Percentiles rank a stretch among this genome's conserved stretches.
phyloP scores from a whole-genome alignment of 2,888 invertebrate genomes.

The Stictocephala bisonia region DNA sequence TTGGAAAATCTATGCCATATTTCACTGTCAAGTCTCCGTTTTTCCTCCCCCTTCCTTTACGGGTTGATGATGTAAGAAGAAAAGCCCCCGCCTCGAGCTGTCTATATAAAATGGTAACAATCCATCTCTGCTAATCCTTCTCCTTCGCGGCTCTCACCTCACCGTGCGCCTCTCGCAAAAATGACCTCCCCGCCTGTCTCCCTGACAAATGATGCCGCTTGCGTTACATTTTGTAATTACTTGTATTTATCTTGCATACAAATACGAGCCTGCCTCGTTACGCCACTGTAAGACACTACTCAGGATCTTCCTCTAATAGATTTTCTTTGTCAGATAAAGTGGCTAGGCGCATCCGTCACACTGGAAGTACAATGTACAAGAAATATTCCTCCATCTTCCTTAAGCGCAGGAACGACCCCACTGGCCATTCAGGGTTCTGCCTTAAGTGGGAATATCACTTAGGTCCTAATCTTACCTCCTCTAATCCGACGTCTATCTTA shows the following conservation, averaged over 20 bases:
- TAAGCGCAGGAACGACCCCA: background rate
- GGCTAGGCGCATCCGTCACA: constrained; percentile 17
- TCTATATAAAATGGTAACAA: constrained; percentile 50
- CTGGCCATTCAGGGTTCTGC: constrained; percentile 36
- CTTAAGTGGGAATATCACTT: too few species aligned
- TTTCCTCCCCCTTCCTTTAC: constrained; percentile 39
- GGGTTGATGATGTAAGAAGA: constrained; percentile 44
- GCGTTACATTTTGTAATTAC: constrained; percentile 46
- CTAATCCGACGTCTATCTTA: too few species aligned
- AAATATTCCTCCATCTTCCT: constrained; percentile 38
- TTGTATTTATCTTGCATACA: constrained; percentile 46
- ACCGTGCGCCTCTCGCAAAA: constrained; percentile 23
- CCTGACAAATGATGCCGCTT: constrained; percentile 44
- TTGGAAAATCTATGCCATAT: constrained; percentile 50
- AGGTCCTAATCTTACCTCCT: too few species aligned
- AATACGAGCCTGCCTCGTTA: constrained; percentile 35
- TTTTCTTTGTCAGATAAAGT: constrained; percentile 42
- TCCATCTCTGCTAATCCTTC: constrained; percentile 48
- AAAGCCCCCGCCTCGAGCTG: constrained; percentile 45
- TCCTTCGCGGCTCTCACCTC: constrained; percentile 27
- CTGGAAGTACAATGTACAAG: constrained; percentile 25
- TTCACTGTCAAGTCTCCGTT: constrained; percentile 49
- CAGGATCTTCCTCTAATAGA: constrained; percentile 29
- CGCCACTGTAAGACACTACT: constrained; percentile 18
- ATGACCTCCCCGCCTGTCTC: constrained; percentile 18